Evolutionary conservation across 2,888 invertebrate species (phyloP).

Genomic region (Lampropteryx suffumata): DNA sequence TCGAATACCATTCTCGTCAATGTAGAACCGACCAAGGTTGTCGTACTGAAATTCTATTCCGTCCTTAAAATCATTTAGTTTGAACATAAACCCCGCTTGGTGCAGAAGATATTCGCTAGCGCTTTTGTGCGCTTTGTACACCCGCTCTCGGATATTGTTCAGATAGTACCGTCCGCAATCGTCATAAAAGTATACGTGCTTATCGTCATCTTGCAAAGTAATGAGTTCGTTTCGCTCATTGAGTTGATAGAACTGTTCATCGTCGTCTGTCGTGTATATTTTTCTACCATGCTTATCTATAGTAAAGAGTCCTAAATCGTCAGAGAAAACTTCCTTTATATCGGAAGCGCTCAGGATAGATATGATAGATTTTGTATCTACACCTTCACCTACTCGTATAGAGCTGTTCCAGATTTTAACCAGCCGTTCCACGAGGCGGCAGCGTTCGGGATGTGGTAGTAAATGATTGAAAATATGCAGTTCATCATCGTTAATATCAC

Average conservation of each 20-base stretch:
- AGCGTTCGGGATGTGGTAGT: constrained; percentile 40
- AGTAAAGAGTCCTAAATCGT: constrained; percentile 40
- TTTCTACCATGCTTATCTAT: constrained; percentile 47
- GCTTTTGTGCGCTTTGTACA: constrained; percentile 39
- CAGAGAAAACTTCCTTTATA: constrained; percentile 39
- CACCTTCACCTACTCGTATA: constrained; percentile 22
- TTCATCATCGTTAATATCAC: constrained; percentile 9
- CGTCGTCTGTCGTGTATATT: constrained; percentile 35
- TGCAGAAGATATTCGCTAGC: constrained; percentile 44
- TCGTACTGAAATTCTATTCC: constrained; percentile 42
- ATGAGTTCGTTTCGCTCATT: constrained; percentile 41
- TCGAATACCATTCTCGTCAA: constrained; percentile 31
- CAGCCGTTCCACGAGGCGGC: constrained; percentile 43
- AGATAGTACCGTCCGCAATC: constrained; percentile 47
- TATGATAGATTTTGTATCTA: constrained; percentile 38
- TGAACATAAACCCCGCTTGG: constrained; percentile 35
- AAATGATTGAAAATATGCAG: constrained; percentile 45
- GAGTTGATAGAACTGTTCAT: constrained; percentile 39
- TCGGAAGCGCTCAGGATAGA: constrained; percentile 43
- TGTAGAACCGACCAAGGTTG: constrained; percentile 43
- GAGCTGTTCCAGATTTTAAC: constrained; percentile 41
- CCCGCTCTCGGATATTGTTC: constrained; percentile 26
- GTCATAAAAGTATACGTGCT: constrained; percentile 47
- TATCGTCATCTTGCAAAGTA: constrained; percentile 38
- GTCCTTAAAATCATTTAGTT: constrained; percentile 37